Conservation (phyloP, 2,797 vertebrate species). For the Microchirus variegatus region DNA sequence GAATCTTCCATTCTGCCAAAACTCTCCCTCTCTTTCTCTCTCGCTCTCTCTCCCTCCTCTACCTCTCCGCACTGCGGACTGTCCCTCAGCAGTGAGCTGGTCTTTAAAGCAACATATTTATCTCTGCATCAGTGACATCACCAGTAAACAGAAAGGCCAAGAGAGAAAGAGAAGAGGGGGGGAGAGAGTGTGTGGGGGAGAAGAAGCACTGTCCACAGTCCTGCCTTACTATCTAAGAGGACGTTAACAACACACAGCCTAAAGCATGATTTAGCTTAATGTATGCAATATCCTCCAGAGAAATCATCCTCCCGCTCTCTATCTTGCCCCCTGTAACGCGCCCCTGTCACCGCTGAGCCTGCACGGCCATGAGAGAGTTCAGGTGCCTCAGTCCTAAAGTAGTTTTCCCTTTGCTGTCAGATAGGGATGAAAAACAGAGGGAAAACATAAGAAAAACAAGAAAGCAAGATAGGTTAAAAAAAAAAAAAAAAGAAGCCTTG, state of each 20-base stretch:
- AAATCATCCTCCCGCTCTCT: background rate
- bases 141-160: constrained; percentile 34
- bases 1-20: constrained; percentile 24
- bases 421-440: constrained; percentile 11
- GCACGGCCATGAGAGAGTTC: background rate
- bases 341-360: background rate
- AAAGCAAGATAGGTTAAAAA: constrained; percentile 8
- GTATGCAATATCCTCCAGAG: background rate
- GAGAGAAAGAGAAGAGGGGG: constrained; percentile 27
- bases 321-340: constrained; percentile 9
- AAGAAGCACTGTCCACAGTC: constrained; percentile 21
- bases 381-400: constrained; percentile 27
- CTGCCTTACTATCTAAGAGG: constrained; percentile 24
- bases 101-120: constrained; percentile 76
- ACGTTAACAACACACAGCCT: constrained; percentile 4
- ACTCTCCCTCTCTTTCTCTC: constrained; percentile 30
- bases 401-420: constrained; percentile 8
- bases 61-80: constrained; percentile 71
- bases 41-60: constrained; percentile 38
- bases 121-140: constrained; percentile 76
- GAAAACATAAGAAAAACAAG: background rate
- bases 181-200: constrained; percentile 7
- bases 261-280: background rate
- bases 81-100: constrained; percentile 64
- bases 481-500: constrained; percentile 34